A percentile compares a stretch with the other conserved stretches of the same genome.
Conservation (phyloP, 2,888 invertebrate genomes). For the Cryptus armator region DNA sequence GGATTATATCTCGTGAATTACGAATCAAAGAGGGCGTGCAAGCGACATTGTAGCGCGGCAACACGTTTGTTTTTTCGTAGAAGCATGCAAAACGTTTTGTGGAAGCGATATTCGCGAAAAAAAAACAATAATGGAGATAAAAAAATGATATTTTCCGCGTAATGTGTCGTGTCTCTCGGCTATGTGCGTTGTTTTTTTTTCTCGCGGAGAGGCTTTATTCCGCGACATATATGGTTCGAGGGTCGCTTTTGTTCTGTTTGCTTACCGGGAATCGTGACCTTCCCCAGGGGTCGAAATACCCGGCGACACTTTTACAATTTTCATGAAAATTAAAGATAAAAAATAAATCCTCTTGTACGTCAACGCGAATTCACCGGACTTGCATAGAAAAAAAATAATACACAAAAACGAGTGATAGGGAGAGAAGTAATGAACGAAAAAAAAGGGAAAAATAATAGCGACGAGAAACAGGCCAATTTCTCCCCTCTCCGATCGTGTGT, state of each 20-base stretch:
- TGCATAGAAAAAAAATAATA: background rate
- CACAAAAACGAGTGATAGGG: background rate
- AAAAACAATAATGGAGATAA: background rate
- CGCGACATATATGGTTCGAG: background rate
- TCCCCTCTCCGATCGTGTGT: background rate
- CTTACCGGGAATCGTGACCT: constrained; percentile 6
- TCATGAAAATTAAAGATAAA: background rate
- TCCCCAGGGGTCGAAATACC: background rate
- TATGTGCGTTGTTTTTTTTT: background rate
- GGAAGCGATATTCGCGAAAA: background rate
- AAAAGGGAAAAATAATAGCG: background rate
- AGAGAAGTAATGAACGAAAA: constrained; percentile 18
- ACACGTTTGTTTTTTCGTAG: background rate
- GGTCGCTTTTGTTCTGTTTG: background rate
- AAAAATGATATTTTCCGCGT: background rate
- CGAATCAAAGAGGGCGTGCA: background rate
- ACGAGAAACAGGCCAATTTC: constrained; percentile 5
- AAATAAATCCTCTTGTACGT: background rate
- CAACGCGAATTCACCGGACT: background rate
- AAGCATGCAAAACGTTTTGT: background rate
- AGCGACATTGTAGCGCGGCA: background rate
- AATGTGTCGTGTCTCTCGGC: background rate
- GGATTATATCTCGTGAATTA: background rate
- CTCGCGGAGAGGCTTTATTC: background rate
- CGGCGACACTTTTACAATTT: background rate